Conservation (phyloP, 2,113 vertebrate species). For the Benitochromis conjunctus region DNA sequence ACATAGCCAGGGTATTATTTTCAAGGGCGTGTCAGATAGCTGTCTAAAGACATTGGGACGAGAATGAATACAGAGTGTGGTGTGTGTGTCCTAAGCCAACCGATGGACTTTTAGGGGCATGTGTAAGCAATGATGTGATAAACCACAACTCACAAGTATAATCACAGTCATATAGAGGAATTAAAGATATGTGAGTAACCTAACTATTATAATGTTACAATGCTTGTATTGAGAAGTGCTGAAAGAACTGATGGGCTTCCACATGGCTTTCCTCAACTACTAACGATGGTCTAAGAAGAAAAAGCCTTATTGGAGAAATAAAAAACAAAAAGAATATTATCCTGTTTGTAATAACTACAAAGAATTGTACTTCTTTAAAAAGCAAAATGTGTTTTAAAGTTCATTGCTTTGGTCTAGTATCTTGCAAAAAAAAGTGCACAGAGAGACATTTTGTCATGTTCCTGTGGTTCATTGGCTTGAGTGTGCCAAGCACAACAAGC, state of each 20-base stretch:
- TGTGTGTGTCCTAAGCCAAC: background rate
- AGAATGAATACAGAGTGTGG: background rate
- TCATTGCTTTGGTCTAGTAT: background rate
- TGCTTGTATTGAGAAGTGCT: background rate
- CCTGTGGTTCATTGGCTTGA: background rate
- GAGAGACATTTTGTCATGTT: background rate
- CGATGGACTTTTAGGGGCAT: background rate
- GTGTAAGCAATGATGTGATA: background rate
- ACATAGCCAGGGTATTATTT: background rate
- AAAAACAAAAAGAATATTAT: background rate
- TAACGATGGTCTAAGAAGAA: background rate
- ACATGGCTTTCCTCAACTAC: background rate
- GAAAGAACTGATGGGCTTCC: background rate
- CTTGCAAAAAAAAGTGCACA: background rate
- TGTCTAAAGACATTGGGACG: conserved; percentile 17
- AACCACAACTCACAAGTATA: background rate
- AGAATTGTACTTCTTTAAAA: background rate
- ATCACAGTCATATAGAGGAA: background rate
- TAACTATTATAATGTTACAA: background rate
- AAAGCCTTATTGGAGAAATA: background rate
- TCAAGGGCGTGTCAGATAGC: conserved; percentile 36
- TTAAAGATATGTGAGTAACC: background rate
- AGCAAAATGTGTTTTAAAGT: background rate
- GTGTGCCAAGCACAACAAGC: background rate
- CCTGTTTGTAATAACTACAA: background rate